Conservation (phyloP, 2,888 invertebrate genomes). For the Heteromyza rotundicornis region DNA sequence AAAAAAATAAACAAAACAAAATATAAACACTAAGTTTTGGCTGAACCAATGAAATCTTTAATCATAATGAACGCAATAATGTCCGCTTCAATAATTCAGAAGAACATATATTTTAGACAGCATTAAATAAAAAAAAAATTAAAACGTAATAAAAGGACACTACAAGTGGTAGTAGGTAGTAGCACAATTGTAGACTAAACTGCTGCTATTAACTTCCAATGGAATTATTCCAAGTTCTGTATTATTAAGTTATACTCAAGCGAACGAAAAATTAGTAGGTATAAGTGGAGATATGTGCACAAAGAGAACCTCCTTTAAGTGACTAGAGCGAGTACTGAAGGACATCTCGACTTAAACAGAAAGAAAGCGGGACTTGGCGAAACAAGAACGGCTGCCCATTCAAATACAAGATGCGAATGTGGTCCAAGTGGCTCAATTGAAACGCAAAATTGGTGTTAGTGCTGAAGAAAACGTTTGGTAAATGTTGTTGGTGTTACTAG, state of each 20-base stretch:
- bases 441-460: constrained; percentile 3
- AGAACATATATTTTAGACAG: constrained; percentile 2
- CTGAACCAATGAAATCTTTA: background rate
- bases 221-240: too few species aligned
- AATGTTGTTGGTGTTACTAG: too few species aligned
- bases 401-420: too few species aligned
- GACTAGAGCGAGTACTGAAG: background rate
- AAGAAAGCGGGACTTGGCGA: background rate
- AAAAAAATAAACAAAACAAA: background rate
- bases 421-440: background rate
- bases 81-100: background rate
- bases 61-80: background rate
- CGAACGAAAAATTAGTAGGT: constrained; percentile 12
- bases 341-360: background rate
- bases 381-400: background rate
- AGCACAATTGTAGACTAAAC: constrained; percentile 21
- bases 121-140: constrained; percentile 2
- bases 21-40: background rate
- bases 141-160: constrained; percentile 16
- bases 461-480: background rate
- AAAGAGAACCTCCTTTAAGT: background rate
- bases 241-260: constrained; percentile 7
- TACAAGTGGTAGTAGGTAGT: constrained; percentile 22
- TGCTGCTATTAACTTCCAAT: constrained; percentile 10
- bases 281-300: background rate